These are phyloP conservation scores for Herminia tarsipennalis DNA, from an alignment of 2,888 invertebrate species.

Conservation along the genomic window DNA sequence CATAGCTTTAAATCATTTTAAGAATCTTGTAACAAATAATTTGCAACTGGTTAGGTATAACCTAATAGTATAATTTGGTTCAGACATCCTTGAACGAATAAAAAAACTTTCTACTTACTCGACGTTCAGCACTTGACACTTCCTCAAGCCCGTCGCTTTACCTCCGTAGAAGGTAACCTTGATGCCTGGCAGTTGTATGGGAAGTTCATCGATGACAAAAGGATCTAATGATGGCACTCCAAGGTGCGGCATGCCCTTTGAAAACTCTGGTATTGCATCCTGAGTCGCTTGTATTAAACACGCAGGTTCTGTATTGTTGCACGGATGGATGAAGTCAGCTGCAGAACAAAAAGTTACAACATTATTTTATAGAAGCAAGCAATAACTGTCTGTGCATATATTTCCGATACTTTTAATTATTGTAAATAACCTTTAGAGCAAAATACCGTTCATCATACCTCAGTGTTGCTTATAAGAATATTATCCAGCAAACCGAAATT, in stretches of 20 bases:
- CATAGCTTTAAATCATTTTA: no score
- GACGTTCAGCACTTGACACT: conserved; percentile 76
- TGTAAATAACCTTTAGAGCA: no score
- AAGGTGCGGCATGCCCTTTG: conserved; percentile 71
- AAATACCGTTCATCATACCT: no score
- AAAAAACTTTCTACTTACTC: conserved; percentile 64
- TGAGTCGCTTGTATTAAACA: conserved; percentile 74
- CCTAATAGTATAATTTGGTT: no score
- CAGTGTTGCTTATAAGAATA: no score
- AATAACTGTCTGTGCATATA: no score
- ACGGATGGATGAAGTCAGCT: conserved; percentile 79
- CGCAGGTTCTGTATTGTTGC: conserved; percentile 72
- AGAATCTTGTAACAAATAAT: no score
- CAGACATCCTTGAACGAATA: conserved; percentile 3
- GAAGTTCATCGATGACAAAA: conserved; percentile 73
- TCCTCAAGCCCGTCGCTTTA: conserved; percentile 73
- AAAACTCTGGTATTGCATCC: conserved; percentile 75
- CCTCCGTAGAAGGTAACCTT: conserved; percentile 78
- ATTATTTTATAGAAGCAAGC: background rate
- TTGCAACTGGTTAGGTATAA: no score
- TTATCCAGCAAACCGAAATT: no score
- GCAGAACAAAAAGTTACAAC: conserved; percentile 35
- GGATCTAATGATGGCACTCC: conserved; percentile 77
- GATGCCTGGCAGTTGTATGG: conserved; percentile 78
- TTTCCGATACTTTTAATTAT: no score